These are phyloP conservation scores for Pithys albifrons DNA, from an alignment of 2,113 vertebrate species.

Conservation along the genomic window DNA sequence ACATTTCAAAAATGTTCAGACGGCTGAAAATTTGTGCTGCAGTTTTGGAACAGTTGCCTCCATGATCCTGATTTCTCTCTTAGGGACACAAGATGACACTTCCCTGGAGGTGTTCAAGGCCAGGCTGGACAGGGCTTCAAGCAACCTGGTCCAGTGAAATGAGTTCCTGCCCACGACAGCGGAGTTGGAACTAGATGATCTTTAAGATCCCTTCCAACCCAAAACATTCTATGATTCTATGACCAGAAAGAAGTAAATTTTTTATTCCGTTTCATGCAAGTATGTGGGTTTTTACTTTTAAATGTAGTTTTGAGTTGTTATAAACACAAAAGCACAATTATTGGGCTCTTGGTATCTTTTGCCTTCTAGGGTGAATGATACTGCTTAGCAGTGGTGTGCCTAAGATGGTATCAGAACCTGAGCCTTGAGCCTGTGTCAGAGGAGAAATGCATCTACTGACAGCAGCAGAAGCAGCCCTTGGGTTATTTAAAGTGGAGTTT, in stretches of 20 bases:
- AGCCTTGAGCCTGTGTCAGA: background rate
- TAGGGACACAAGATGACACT: background rate
- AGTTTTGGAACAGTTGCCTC: background rate
- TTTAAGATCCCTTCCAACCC: background rate
- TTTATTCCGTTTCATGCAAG: background rate
- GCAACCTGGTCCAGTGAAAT: background rate
- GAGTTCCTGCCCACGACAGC: background rate
- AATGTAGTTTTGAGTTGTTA: slow-evolving; percentile 8
- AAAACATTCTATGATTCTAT: background rate
- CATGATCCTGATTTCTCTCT: accelerated
- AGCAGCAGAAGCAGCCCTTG: background rate
- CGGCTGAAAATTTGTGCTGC: background rate
- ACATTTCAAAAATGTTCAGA: slow-evolving; percentile 32
- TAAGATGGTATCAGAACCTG: background rate
- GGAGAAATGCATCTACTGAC: background rate
- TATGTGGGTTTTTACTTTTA: background rate
- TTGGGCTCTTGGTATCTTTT: background rate
- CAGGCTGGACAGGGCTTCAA: background rate
- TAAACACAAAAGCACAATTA: slow-evolving; percentile 5
- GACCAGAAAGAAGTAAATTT: background rate
- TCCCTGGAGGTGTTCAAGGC: background rate
- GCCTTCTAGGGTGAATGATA: background rate
- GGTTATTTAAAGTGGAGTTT: background rate
- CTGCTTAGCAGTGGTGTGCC: background rate
- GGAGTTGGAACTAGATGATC: background rate